Conservation (phyloP, 2,888 invertebrate species). For the Volucella inanis region DNA sequence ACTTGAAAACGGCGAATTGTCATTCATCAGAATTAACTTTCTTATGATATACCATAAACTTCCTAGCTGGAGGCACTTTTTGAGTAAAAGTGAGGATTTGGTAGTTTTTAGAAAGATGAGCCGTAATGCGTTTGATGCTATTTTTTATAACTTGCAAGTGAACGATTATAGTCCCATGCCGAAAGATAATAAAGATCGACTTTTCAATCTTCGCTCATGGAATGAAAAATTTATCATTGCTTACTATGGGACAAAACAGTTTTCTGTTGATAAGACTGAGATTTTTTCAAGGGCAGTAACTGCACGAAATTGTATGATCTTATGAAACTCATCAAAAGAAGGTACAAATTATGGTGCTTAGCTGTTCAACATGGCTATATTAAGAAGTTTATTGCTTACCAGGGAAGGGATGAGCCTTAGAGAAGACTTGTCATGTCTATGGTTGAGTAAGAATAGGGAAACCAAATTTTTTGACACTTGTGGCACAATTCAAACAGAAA, state of each 20-base stretch:
- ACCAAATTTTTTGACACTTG: not conserved
- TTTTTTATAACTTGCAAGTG: constrained; percentile 47
- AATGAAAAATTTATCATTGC: constrained; percentile 43
- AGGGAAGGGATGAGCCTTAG: constrained; percentile 40
- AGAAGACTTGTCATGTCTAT: constrained; percentile 27
- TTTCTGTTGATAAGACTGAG: constrained; percentile 40
- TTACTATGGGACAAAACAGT: constrained; percentile 49
- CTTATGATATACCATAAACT: constrained; percentile 51
- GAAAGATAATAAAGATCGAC: constrained; percentile 52
- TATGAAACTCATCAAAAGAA: not conserved
- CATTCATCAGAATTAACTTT: constrained; percentile 52
- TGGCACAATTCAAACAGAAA: constrained; percentile 40
- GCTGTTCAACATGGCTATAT: constrained; percentile 34
- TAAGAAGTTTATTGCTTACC: constrained; percentile 27
- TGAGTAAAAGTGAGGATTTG: constrained; percentile 19
- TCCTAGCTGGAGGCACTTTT: not conserved
- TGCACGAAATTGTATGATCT: constrained; percentile 40
- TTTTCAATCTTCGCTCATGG: constrained; percentile 50
- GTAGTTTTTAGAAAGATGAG: constrained; percentile 51
- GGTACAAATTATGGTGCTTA: constrained; percentile 43
- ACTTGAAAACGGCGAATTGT: no score
- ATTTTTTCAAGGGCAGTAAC: constrained; percentile 39
- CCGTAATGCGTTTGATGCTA: constrained; percentile 54
- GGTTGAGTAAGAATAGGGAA: constrained; percentile 2
- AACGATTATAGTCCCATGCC: constrained; percentile 55